Percentiles rank a stretch among this genome's conserved stretches.
Evolutionary conservation across 1,140 invertebrate genomes (phyloP).

Genomic region (Gonatopus flavifemur): DNA sequence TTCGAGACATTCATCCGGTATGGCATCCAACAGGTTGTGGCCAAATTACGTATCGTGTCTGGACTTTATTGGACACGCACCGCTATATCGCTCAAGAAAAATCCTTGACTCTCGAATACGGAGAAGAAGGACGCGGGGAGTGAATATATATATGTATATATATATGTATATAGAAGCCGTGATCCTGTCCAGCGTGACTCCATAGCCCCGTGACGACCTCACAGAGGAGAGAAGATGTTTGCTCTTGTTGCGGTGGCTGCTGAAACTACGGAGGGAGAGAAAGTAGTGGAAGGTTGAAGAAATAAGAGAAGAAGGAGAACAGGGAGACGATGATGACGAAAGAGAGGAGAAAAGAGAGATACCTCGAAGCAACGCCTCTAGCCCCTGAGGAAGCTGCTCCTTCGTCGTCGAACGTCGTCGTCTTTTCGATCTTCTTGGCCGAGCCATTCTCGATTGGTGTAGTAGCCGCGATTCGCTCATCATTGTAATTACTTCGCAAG

Average conservation of each 20-base stretch:
- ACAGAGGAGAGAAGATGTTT: constrained; percentile 42
- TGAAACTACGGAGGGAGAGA: constrained; percentile 23
- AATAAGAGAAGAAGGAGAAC: not conserved
- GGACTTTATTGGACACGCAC: not conserved
- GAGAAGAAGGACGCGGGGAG: no score
- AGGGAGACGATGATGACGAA: not conserved
- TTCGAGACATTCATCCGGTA: no score
- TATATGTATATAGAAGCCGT: not conserved
- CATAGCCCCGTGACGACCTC: constrained; percentile 51
- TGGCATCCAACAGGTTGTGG: no score
- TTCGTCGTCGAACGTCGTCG: constrained; percentile 4
- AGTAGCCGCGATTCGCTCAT: constrained; percentile 49
- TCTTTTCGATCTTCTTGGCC: not conserved
- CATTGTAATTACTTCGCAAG: constrained; percentile 56
- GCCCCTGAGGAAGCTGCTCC: constrained; percentile 34
- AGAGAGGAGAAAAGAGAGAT: constrained; percentile 12
- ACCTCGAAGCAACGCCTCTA: constrained; percentile 28
- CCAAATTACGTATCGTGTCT: no score
- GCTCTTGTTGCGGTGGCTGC: constrained; percentile 46
- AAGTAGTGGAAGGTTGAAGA: constrained; percentile 8
- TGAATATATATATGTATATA: no score
- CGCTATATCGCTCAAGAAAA: not conserved
- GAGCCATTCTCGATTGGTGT: constrained; percentile 34
- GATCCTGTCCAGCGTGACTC: constrained; percentile 46
- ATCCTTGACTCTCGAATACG: constrained; percentile 4